Base-by-base conservation (phyloP, 1,140 invertebrate species). In the Rhizoglyphus robini region DNA sequence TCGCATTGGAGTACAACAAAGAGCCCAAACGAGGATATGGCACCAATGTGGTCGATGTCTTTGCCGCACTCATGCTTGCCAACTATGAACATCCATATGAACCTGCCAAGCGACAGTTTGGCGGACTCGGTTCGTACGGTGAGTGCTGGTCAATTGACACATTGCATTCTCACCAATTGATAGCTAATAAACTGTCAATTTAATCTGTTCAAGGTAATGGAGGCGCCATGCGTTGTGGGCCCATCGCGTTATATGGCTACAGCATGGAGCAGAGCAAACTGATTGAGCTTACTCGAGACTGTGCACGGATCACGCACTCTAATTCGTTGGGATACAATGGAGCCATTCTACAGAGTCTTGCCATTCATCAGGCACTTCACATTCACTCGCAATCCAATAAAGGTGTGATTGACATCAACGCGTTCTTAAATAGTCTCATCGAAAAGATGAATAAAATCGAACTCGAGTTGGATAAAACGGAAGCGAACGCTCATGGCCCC, bases 81-180 rank as follows among this genome's bases (percentile, higher is more conserved):
- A 79, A 83, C 69, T 83, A 81, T 72, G 71, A 74, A 34, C 83
- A 88, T 75, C 72, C 83, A 18, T 81, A 79, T 71, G 70, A 70
- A 25, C 86, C 87, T 51, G 86, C 86, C 1, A 78, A 74, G 57
- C 75, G 83, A 71, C 84, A 87, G 72, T 89, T 88, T 77, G 73
- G 80, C 71, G 86, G 86, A 18, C 67, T 71, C 65, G 87, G 87
- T 3, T 87, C 86, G 4, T 86, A 80, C 79, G 87, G 86, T 60
- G 15, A n/a, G 58, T 60, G 2, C 23, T 49, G 18, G 20, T 49
- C 15, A 20, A 4, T 49, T 49, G 5, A 11, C 36, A 18, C 36
- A 41, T 18, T 41, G 18, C 18, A 11, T 41, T 11, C 8, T 41
- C 36, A 11, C 18, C 18, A 11, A 41, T 41, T 41, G 8, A 41